Evolutionary conservation across 2,113 vertebrate species (phyloP), one percentile per base, ranked within the genome.

Genomic region (Bubalus kerabau): DNA sequence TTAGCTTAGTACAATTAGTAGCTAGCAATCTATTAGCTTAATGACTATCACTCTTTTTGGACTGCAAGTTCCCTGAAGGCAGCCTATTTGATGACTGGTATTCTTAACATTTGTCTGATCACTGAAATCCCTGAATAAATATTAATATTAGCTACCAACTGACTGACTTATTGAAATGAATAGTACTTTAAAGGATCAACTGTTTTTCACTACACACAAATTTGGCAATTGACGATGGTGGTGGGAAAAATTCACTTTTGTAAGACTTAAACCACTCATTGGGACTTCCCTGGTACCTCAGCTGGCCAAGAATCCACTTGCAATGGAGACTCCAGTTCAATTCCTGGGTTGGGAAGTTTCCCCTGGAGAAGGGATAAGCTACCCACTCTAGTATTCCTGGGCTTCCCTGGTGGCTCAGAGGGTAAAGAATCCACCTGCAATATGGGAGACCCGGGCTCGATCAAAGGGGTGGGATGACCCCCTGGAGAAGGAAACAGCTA

Each of bases 131-230:
- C 30, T 59, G 15, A 80, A 59, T 62, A 94, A 89, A 90, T 50
- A 83, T 11, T 78, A 76, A 92, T 50, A 83, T 8, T 78, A 76
- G 16, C 40, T 83, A 46, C 48, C 48, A 28, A 87, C 15, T 30
- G 74, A 26, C 13, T 89, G 78, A 87, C 21, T 32, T 5, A 26
- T 3, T 46, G 23, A 95, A 71, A 71, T 78, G 12, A 87, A 91
- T 21, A 40, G 13, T 40, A 32, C 4, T 59, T 62, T 64, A 60
- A 84, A 81, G 32, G 24, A 40, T 94, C 80, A 81, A 36, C 67
- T 62, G 40, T 14, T 52, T 94, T 81, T 85, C 62, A 89, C 50
- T 91, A 62, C 56, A 93, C 19, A 64, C 88, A 95, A 62, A 56
- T 24, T 13, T 90, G 23, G 54, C 4, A 85, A 16, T 2, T 82